Percentiles rank a stretch among this genome's conserved stretches.
Evolutionary conservation across 2,888 invertebrate genomes (phyloP).

Genomic region (Drosophila lutescens): DNA sequence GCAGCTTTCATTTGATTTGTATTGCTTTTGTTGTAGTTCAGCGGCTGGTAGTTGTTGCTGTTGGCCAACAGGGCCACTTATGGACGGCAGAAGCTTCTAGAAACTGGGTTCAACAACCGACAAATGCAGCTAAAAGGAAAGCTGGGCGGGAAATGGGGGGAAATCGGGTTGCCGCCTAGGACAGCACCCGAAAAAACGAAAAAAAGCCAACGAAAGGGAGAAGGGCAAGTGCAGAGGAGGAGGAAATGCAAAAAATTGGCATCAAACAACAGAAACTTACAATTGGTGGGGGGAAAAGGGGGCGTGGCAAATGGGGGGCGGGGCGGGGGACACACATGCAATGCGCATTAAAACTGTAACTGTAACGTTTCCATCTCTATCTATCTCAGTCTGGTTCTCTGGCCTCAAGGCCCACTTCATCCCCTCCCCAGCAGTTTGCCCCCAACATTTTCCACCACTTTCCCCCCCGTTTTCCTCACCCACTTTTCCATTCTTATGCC

Average conservation of each 20-base stretch:
- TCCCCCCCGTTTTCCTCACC: neutral
- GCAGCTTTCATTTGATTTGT: slow-evolving; percentile 74
- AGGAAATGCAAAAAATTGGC: slow-evolving; percentile 74
- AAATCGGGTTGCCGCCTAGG: slow-evolving; percentile 13
- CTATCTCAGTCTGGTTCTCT: slow-evolving; percentile 33
- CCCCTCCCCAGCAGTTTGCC: slow-evolving; percentile 1
- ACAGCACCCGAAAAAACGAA: slow-evolving; percentile 41
- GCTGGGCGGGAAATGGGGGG: neutral
- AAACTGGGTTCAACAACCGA: slow-evolving; percentile 75
- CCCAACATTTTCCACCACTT: neutral
- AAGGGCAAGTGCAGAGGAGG: slow-evolving; percentile 17
- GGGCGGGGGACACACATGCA: slow-evolving; percentile 61
- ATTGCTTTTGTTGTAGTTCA: slow-evolving; percentile 50
- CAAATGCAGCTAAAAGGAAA: slow-evolving; percentile 55
- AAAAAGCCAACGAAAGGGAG: slow-evolving; percentile 29
- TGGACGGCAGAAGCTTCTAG: slow-evolving; percentile 63
- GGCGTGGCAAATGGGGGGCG: neutral
- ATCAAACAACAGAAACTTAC: slow-evolving; percentile 78
- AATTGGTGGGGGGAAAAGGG: slow-evolving; percentile 54
- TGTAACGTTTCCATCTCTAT: slow-evolving; percentile 64
- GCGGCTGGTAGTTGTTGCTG: slow-evolving; percentile 28
- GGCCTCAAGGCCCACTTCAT: slow-evolving; percentile 46
- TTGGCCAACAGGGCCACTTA: slow-evolving; percentile 64
- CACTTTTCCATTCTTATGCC: slow-evolving; percentile 16
- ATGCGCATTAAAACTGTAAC: slow-evolving; percentile 78